Percentiles rank a stretch among this genome's conserved stretches.
These are phyloP conservation scores for Scomber japonicus DNA, from an alignment of 2,113 vertebrate species.

Conservation along the genomic window DNA sequence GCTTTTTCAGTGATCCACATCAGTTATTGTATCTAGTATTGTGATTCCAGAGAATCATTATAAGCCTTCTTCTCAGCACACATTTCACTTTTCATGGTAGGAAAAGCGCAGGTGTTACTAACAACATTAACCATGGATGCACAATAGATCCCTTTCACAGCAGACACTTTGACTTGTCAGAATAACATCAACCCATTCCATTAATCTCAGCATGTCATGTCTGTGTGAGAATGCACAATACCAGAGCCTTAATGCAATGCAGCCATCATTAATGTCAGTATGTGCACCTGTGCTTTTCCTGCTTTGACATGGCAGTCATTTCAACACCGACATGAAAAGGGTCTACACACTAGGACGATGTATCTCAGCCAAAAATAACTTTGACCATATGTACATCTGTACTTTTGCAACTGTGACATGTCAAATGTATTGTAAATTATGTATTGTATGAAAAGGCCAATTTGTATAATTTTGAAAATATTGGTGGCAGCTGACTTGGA, in stretches of 20 bases:
- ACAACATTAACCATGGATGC: background rate
- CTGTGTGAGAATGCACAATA: too few species aligned
- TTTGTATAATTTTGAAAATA: background rate
- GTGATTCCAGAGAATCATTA: background rate
- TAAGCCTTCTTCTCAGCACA: background rate
- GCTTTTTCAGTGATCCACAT: constrained; percentile 6
- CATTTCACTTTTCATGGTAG: background rate
- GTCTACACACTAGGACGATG: too few species aligned
- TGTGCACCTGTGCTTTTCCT: background rate
- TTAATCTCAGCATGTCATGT: too few species aligned
- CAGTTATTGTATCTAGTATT: constrained; percentile 3
- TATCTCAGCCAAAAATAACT: too few species aligned
- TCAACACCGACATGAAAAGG: background rate
- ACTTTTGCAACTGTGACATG: too few species aligned
- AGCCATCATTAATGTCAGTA: background rate
- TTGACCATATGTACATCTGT: too few species aligned
- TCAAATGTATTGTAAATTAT: too few species aligned
- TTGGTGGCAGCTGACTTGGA: background rate
- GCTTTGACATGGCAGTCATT: background rate
- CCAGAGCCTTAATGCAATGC: background rate
- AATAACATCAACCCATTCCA: too few species aligned
- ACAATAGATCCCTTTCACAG: background rate
- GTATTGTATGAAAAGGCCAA: too few species aligned
- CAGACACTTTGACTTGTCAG: too few species aligned
- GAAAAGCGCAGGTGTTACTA: background rate